Conservation (phyloP, 2,797 vertebrate genomes). For the Artibeus lituratus region DNA sequence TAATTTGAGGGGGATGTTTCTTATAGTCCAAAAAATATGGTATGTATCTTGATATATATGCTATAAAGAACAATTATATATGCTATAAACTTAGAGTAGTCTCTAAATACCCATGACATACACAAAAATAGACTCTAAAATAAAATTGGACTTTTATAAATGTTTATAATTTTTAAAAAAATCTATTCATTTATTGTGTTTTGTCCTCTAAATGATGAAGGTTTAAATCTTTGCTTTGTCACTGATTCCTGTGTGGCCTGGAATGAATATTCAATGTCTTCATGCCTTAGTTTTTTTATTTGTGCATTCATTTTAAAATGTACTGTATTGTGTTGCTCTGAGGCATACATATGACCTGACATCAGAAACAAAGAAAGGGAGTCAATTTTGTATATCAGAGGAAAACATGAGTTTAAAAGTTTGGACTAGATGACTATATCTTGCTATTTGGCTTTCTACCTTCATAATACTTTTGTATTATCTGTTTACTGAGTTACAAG, state of each 20-base stretch:
- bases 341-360: background rate
- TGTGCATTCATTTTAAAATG: background rate
- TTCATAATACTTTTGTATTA: background rate
- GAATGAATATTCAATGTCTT: background rate
- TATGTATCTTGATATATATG: background rate
- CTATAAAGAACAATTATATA: slow-evolving; percentile 46
- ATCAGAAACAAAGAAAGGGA: background rate
- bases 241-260: background rate
- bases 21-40: no score
- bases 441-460: background rate
- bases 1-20: no score
- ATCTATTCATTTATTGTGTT: background rate
- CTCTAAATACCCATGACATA: slow-evolving; percentile 12
- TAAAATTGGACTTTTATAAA: slow-evolving; percentile 55
- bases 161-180: background rate
- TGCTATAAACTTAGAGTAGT: background rate
- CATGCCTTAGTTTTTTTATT: background rate
- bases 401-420: background rate
- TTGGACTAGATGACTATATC: background rate
- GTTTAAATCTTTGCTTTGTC: background rate
- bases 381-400: background rate
- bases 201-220: background rate
- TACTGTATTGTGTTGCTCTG: background rate
- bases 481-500: background rate
- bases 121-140: slow-evolving; percentile 23